These are phyloP conservation scores for Troides oblongomaculatus DNA, from an alignment of 2,888 invertebrate genomes.

Conservation along the genomic window DNA sequence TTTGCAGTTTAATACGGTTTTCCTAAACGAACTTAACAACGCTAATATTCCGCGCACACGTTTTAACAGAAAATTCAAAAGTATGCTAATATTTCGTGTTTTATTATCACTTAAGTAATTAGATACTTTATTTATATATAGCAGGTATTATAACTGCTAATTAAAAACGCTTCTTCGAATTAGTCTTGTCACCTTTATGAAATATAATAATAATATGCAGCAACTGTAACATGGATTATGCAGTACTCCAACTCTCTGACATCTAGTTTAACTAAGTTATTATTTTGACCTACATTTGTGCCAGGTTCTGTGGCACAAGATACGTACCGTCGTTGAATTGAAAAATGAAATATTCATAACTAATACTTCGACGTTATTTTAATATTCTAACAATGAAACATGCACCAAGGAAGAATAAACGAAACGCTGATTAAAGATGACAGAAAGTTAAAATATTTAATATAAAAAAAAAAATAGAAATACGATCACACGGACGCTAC, in stretches of 20 bases:
- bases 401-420: not conserved
- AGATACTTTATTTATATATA: too few relatives aligned
- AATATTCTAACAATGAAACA: conserved; percentile 5
- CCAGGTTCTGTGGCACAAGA: conserved; percentile 21
- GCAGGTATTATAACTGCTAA: too few relatives aligned
- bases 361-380: conserved; percentile 20
- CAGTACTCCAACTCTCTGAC: conserved; percentile 24
- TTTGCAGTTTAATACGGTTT: too few relatives aligned
- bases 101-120: too few relatives aligned
- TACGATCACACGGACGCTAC: too few relatives aligned
- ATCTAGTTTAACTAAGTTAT: conserved; percentile 29
- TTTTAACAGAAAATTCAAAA: too few relatives aligned
- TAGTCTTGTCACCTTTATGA: conserved; percentile 6
- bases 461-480: too few relatives aligned
- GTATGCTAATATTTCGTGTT: too few relatives aligned
- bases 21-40: too few relatives aligned
- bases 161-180: not conserved
- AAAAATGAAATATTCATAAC: conserved; percentile 27
- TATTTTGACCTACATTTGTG: conserved; percentile 29
- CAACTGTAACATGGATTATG: conserved; percentile 21
- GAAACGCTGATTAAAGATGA: not conserved
- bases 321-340: conserved; percentile 19
- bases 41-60: too few relatives aligned
- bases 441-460: not conserved
- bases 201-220: conserved; percentile 18